A percentile compares a stretch with the other conserved stretches of the same genome.
These are phyloP conservation scores for Drosophila bipectinata DNA, from an alignment of 1,140 invertebrate species.

Conservation along the genomic window DNA sequence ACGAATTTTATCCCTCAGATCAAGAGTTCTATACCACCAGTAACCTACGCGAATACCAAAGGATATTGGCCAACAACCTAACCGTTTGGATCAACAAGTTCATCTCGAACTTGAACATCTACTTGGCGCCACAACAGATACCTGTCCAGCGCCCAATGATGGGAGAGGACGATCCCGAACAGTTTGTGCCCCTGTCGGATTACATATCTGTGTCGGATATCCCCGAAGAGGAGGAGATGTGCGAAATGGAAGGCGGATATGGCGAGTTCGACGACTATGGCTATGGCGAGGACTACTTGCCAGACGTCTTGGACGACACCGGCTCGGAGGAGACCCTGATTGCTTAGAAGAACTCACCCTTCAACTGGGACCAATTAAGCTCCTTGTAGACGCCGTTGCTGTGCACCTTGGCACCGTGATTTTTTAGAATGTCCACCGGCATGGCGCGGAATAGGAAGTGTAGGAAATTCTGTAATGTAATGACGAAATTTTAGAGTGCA, in stretches of 20 bases:
- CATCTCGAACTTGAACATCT: slow-evolving; percentile 78
- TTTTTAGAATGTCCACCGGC: slow-evolving; percentile 81
- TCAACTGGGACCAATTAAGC: slow-evolving; percentile 66
- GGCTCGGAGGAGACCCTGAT: slow-evolving; percentile 43
- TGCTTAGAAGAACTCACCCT: slow-evolving; percentile 59
- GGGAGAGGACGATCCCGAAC: slow-evolving; percentile 52
- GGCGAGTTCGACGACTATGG: slow-evolving; percentile 19
- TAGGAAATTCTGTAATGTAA: slow-evolving; percentile 68
- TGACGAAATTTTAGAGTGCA: slow-evolving; percentile 50
- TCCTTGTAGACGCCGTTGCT: slow-evolving; percentile 71
- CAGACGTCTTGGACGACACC: slow-evolving; percentile 13
- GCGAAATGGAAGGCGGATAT: slow-evolving; percentile 13
- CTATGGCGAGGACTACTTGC: slow-evolving; percentile 29
- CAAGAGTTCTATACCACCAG: slow-evolving; percentile 79
- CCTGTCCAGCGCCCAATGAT: slow-evolving; percentile 41
- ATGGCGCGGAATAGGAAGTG: slow-evolving; percentile 80
- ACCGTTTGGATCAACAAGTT: slow-evolving; percentile 83
- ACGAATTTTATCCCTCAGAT: too few species aligned
- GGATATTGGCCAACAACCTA: slow-evolving; percentile 73
- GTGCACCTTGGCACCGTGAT: slow-evolving; percentile 72
- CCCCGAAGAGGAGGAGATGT: slow-evolving; percentile 38
- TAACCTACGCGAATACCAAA: slow-evolving; percentile 73
- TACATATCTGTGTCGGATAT: slow-evolving; percentile 66
- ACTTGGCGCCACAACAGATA: slow-evolving; percentile 57
- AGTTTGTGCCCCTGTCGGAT: slow-evolving; percentile 69